A percentile compares a stretch with the other conserved stretches of the same genome.
These are phyloP conservation scores for Rhabdornis inornatus DNA, from an alignment of 2,113 vertebrate species.

Conservation along the genomic window DNA sequence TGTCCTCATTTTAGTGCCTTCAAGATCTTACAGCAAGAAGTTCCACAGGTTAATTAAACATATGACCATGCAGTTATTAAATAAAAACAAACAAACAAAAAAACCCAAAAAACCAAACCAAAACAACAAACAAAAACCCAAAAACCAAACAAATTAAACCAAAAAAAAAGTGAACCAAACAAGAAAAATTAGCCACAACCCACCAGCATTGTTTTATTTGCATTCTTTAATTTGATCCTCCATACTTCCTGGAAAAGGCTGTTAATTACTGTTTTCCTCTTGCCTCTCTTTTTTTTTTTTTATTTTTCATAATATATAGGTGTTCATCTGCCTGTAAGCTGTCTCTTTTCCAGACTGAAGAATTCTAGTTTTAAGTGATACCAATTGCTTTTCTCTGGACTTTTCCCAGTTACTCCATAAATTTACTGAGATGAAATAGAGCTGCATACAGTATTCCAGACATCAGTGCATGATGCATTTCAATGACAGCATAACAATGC, in stretches of 20 bases:
- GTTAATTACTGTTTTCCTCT: neutral
- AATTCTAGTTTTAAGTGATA: neutral
- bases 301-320: neutral
- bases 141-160: too few species aligned
- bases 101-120: too few species aligned
- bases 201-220: neutral
- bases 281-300: neutral
- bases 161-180: neutral
- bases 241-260: neutral
- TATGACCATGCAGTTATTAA: too few species aligned
- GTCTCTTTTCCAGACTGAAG: neutral
- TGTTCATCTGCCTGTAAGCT: neutral
- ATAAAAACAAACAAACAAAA: fast-evolving
- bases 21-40: neutral
- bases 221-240: neutral
- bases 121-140: neutral
- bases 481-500: neutral
- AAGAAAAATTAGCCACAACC: neutral
- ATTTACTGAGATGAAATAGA: neutral
- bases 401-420: neutral
- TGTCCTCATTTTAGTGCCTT: neutral
- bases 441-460: neutral
- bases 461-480: neutral
- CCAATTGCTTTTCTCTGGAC: neutral
- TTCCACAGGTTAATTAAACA: neutral